Evolutionary conservation across 2,113 vertebrate genomes (phyloP), one percentile per base, ranked within the genome.

Genomic region (Corydoras sp.): DNA sequence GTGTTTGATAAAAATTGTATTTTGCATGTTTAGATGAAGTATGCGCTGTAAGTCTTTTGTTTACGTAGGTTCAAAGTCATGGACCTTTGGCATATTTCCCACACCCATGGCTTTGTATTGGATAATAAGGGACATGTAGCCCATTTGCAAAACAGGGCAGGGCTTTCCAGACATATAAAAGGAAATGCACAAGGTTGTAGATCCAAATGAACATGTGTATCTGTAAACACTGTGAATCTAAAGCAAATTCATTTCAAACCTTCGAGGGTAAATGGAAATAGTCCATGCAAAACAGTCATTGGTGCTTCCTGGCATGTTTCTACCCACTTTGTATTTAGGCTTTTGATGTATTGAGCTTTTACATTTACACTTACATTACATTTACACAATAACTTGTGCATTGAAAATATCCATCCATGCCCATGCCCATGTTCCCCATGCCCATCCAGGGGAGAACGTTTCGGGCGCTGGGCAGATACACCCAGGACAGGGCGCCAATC

Each of bases 161-260:
- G 68, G 10, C 30, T 49, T 31, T 73, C 67, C 61, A 65, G 59
- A 31, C 48, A 60, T 31, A 50, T 24, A 10, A 64, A 70, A 67
- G 14, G 35, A 65, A 65, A 69, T 71, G 68, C 58, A 53, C 50
- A 76, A 78, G 54, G 31, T 68, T 73, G 66, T 72, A 79, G 71
- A 76, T 65, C 67, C 58, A 79, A 82, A 77, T 72, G 48, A 24
- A 24, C 18, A 24, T 24, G 18, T 24, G 18, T 24, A 1, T 24
- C 2, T 24, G n/a, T 59, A 66, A 43, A 74, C 62, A 53, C 48
- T 64, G 71, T 65, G 64, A 48, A 67, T 72, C 65, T 32, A 72
- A 69, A 76, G 77, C 32, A 77, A 77, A 76, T 66, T 35, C 35
- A 32, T 48, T 51, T 11, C 49, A 54, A 73, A 58, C 54, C 24